A percentile compares a stretch with the other conserved stretches of the same genome.
Conservation (phyloP, 2,888 invertebrate genomes). For the Orthonychiurus folsomi region DNA sequence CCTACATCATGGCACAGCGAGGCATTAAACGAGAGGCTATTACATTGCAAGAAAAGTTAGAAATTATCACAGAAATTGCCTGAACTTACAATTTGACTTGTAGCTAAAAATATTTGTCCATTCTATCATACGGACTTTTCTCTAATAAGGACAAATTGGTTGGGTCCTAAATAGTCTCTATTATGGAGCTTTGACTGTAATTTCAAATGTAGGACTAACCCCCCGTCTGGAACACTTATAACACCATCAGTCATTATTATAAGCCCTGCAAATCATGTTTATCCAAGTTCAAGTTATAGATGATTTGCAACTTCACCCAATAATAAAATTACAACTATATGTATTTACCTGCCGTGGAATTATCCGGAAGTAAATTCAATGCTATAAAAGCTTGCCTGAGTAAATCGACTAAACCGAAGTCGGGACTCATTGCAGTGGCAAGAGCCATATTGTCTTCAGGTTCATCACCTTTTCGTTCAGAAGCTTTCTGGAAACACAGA, state of each 20-base stretch:
- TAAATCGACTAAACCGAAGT: slow-evolving; percentile 66
- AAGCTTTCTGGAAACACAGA: slow-evolving; percentile 48
- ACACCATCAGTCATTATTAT: slow-evolving; percentile 67
- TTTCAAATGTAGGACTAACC: slow-evolving; percentile 61
- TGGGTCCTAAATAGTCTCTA: too few relatives aligned
- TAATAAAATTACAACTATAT: neutral
- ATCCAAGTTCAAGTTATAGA: slow-evolving; percentile 1
- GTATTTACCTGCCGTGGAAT: slow-evolving; percentile 58
- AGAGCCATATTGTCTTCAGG: neutral
- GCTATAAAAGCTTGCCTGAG: slow-evolving; percentile 66
- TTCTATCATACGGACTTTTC: too few relatives aligned
- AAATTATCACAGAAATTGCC: too few relatives aligned
- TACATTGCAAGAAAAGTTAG: too few relatives aligned
- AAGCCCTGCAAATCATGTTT: slow-evolving; percentile 56
- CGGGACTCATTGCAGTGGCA: slow-evolving; percentile 50
- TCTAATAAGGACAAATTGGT: too few relatives aligned
- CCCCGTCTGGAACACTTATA: slow-evolving; percentile 60
- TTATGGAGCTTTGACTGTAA: too few relatives aligned
- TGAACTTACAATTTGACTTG: too few relatives aligned
- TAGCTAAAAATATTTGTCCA: too few relatives aligned
- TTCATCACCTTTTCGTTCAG: neutral
- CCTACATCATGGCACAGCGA: too few relatives aligned
- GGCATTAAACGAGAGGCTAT: too few relatives aligned
- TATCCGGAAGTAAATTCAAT: slow-evolving; percentile 62
- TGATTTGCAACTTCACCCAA: neutral